Percentiles rank a stretch among this genome's conserved stretches.
phyloP scores from a whole-genome alignment of 2,797 vertebrate species.

The Setipinna tenuifilis region DNA sequence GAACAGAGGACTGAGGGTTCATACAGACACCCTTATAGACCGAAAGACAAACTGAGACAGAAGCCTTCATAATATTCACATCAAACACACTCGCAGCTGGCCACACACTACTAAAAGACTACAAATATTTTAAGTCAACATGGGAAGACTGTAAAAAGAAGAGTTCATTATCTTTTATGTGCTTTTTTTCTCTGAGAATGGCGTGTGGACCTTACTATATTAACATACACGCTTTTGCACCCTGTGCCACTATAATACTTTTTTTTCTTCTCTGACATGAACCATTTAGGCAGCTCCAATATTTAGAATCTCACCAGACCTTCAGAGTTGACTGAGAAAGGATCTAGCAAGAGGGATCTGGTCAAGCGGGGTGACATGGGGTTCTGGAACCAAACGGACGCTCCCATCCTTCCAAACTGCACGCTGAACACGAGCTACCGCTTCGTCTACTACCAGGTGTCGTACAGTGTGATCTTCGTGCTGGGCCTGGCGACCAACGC shows the following conservation, averaged over 20 bases:
- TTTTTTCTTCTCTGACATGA: too few species aligned
- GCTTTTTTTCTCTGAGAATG: background rate
- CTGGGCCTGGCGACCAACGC: conserved; percentile 69
- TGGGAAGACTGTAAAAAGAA: background rate
- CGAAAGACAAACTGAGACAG: background rate
- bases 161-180: conserved; percentile 5
- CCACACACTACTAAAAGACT: conserved; percentile 36
- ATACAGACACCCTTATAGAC: background rate
- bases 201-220: background rate
- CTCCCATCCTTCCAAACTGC: conserved; percentile 59
- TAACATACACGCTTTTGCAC: background rate
- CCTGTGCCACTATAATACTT: too few species aligned
- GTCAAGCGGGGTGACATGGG: conserved; percentile 60
- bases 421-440: conserved; percentile 72
- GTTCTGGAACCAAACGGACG: conserved; percentile 61
- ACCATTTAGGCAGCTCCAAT: too few species aligned
- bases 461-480: conserved; percentile 74
- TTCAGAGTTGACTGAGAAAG: background rate
- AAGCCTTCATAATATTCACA: background rate
- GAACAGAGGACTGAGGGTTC: background rate
- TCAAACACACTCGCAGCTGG: conserved; percentile 36
- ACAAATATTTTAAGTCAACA: conserved; percentile 58
- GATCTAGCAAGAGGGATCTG: background rate
- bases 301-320: background rate
- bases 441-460: conserved; percentile 69